Base-by-base conservation (phyloP, 2,888 invertebrate species). In the Trichopria drosophilae region DNA sequence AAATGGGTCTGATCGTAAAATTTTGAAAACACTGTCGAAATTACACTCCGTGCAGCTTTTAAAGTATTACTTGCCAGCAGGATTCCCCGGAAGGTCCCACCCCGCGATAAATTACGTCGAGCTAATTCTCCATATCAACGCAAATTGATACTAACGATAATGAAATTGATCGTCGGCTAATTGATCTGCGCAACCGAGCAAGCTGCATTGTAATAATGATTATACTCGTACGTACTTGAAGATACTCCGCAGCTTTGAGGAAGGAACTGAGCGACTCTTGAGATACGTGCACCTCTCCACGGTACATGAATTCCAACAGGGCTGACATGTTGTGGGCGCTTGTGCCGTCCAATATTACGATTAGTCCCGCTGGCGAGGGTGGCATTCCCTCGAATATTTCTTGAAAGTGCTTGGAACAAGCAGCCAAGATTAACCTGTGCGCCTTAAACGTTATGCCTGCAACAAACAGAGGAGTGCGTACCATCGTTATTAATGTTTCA, bases 401-500 rank as follows among this genome's bases (percentile, higher is more conserved):
- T 72, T 92, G 91, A 78, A 93, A 88, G 77, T 93, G 92, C 77
- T 92, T 93, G 79, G 92, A 92, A 82, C 92, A 92, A 72, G 93
- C 93, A 65, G 93, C 93, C 77, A 93, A 80, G 72, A 93, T 93
- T 73, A 93, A 82, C 78, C 90, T 90, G 81, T 93, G 93, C 65
- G 92, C 93, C 79, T 88, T 88, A 79, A 92, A 93, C 72, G 90
- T 89, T 74, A 90, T 88, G 76, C 91, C 92, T 92, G 80, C 1
- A 79, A 79, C 53, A 52, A 63, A 49, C 20, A n/a, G n/a, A n/a
- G n/a, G n/a, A n/a, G n/a, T n/a, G n/a, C n/a, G n/a, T n/a, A n/a
- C n/a, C n/a, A n/a, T n/a, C n/a, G n/a, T n/a, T n/a, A n/a, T n/a
- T n/a, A n/a, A n/a, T n/a, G n/a, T n/a, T n/a, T n/a, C n/a, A n/a